Base-by-base conservation (phyloP, 2,113 vertebrate species). In the Ceyx melanurus region DNA sequence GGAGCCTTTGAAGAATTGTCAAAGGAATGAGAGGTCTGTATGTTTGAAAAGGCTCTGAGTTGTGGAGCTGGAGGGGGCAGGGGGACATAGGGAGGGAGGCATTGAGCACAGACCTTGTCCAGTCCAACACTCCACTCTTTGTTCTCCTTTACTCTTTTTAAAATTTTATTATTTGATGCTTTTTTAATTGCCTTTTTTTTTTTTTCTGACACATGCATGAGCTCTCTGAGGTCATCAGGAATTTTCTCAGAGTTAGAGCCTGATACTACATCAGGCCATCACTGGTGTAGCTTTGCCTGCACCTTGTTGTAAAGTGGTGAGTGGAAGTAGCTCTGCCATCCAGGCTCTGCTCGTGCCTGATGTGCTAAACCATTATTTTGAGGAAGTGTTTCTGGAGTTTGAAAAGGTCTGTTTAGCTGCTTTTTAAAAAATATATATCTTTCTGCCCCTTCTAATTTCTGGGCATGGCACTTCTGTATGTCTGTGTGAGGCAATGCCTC, bases 1-100 rank as follows among this genome's bases (percentile, higher is more conserved):
- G 75, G 51, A 84, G 88, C 79, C 93, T 96, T 93, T 96, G 92
- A 95, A 95, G 92, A 95, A 86, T 82, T 91, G 94, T 96, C 91
- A 94, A 90, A 95, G 93, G 92, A 96, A 93, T 85, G 92, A 93
- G 86, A 91, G 50, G 86, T 20, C 88, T 87, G 88, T 54, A 53
- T 67, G 77, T 81, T 93, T 93, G 91, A 91, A 94, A 90, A 71
- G 56, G 51, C 88, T 84, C 50, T 0, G 16, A 45, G 71, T 15
- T 87, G 82, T 71, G 76, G 81, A 91, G 79, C 71, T 17, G 3
- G 83, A 88, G 82, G 66, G 83, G 76, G 84, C 75, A 92, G 71
- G 68, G 86, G 88, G 35, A 88, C 58, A 35, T 0, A 0, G n/a
- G 53, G 53, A 72, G 50, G n/a, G 64, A 95, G 51, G 54, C 82